Conservation (phyloP, 2,888 invertebrate genomes). For the Apodemia mormo region DNA sequence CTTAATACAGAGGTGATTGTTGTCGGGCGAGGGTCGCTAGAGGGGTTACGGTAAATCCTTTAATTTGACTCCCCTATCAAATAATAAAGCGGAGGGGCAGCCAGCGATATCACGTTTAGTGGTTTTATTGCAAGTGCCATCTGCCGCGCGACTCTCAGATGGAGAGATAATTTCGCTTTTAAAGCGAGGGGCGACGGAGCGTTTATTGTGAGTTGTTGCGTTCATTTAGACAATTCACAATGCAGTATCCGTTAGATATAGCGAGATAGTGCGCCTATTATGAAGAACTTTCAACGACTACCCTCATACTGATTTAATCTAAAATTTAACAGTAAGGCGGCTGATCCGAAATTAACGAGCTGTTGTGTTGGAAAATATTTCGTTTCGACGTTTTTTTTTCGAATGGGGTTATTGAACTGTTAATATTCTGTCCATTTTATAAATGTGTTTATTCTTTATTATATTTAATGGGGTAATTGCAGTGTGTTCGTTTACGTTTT, state of each 20-base stretch:
- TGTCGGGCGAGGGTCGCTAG: slow-evolving; percentile 74
- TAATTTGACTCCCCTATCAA: slow-evolving; percentile 82
- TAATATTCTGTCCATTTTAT: not conserved
- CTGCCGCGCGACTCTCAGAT: slow-evolving; percentile 72
- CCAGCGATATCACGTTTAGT: slow-evolving; percentile 79
- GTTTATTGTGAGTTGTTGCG: slow-evolving; percentile 69
- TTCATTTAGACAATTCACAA: slow-evolving; percentile 74
- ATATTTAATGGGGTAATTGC: not conserved
- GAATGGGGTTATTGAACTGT: slow-evolving; percentile 26
- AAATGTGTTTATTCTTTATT: not conserved
- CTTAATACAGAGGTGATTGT: slow-evolving; percentile 82
- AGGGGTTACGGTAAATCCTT: slow-evolving; percentile 80
- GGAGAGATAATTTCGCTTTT: slow-evolving; percentile 78
- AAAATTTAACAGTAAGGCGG: slow-evolving; percentile 62
- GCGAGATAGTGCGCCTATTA: slow-evolving; percentile 63
- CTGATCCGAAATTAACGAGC: slow-evolving; percentile 26
- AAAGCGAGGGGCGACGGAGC: slow-evolving; percentile 58
- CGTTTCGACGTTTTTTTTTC: not conserved
- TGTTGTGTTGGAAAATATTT: slow-evolving; percentile 4
- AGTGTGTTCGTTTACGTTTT: too few relatives aligned
- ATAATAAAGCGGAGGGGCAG: slow-evolving; percentile 72
- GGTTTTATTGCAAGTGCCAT: slow-evolving; percentile 82
- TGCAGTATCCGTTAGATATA: slow-evolving; percentile 55
- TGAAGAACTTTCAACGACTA: slow-evolving; percentile 61
- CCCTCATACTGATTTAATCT: slow-evolving; percentile 55